Conservation (phyloP, 2,113 vertebrate genomes). For the Girardinichthys multiradiatus region DNA sequence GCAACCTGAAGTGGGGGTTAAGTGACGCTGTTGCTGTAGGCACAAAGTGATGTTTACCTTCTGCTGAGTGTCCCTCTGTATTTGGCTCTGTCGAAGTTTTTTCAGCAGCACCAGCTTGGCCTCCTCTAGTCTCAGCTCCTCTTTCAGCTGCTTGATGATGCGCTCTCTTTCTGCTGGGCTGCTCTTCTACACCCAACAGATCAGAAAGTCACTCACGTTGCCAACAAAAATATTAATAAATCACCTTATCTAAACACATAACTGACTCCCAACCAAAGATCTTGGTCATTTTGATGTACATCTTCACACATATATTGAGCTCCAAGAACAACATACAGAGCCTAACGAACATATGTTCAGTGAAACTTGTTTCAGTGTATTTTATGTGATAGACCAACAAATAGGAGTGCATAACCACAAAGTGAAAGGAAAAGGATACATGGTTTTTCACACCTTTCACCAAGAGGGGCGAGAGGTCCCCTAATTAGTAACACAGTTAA, state of each 20-base stretch:
- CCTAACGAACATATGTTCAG: too few species aligned
- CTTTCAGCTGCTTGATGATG: conserved; percentile 92
- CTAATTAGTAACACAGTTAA: too few species aligned
- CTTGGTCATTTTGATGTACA: too few species aligned
- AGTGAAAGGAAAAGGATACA: too few species aligned
- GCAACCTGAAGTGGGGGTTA: background rate
- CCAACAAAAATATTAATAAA: background rate
- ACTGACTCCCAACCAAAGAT: background rate
- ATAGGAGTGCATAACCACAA: too few species aligned
- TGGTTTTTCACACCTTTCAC: too few species aligned
- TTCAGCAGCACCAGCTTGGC: conserved; percentile 95
- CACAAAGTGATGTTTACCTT: conserved; percentile 80
- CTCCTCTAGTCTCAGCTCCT: conserved; percentile 93
- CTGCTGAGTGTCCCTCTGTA: conserved; percentile 89
- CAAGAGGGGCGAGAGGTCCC: too few species aligned
- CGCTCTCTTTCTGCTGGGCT: conserved; percentile 87
- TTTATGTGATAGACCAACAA: background rate
- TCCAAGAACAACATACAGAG: too few species aligned
- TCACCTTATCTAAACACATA: background rate
- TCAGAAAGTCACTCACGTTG: conserved; percentile 27
- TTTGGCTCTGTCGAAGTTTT: conserved; percentile 94
- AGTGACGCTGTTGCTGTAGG: background rate
- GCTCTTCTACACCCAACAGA: conserved; percentile 82
- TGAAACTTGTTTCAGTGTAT: background rate
- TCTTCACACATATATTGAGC: too few species aligned